These are phyloP conservation scores for Rhagophthalmus giganteus DNA, from an alignment of 2,888 invertebrate genomes.

Conservation along the genomic window DNA sequence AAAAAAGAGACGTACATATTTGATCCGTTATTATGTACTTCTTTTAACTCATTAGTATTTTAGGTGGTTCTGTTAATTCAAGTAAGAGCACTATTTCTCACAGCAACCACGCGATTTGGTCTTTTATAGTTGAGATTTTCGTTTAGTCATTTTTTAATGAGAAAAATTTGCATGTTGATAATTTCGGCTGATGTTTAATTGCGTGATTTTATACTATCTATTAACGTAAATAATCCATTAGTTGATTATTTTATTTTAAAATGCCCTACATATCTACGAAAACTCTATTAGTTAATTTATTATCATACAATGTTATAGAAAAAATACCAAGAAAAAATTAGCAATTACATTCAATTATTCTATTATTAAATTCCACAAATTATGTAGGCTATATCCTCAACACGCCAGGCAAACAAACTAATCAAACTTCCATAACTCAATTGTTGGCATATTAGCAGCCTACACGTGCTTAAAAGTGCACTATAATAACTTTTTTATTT, in stretches of 20 bases:
- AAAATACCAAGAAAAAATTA: no score
- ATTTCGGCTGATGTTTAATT: no score
- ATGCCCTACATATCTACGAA: no score
- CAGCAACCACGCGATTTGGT: slow-evolving; percentile 20
- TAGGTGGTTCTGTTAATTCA: slow-evolving; percentile 36
- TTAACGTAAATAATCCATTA: background rate
- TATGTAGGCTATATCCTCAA: slow-evolving; percentile 9
- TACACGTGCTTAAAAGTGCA: background rate
- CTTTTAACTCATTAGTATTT: slow-evolving; percentile 23
- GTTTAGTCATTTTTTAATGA: slow-evolving; percentile 4
- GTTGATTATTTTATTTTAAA: background rate
- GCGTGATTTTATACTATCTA: no score
- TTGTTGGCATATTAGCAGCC: background rate
- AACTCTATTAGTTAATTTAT: no score
- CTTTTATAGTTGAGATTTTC: slow-evolving; percentile 14
- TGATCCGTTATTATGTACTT: slow-evolving; percentile 4
- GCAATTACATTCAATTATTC: no score
- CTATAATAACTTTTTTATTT: no score
- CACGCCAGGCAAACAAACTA: slow-evolving; percentile 12
- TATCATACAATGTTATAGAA: no score
- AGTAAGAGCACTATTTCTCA: slow-evolving; percentile 33
- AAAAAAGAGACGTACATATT: background rate
- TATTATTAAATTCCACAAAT: background rate
- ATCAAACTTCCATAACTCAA: slow-evolving; percentile 16
- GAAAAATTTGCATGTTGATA: background rate